These are phyloP conservation scores for Ctenopoma kingsleyae DNA, from an alignment of 2,797 vertebrate genomes.

Conservation along the genomic window DNA sequence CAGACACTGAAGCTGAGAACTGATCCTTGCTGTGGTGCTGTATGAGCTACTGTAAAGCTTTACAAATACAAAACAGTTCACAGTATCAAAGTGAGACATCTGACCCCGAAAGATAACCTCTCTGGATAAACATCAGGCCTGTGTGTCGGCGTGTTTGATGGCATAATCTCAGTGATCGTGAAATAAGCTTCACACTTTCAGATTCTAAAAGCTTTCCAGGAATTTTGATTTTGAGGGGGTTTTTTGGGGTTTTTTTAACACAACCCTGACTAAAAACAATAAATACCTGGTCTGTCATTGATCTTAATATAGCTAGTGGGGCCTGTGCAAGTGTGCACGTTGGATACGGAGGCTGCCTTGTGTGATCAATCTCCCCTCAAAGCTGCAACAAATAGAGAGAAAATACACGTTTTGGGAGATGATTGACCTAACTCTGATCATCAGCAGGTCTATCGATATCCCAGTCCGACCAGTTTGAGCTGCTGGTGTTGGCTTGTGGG, in stretches of 20 bases:
- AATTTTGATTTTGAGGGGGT: neutral
- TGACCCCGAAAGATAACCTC: conserved; percentile 48
- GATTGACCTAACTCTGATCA: conserved; percentile 37
- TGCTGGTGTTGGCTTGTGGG: conserved; percentile 57
- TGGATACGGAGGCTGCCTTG: neutral
- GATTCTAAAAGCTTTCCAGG: conserved; percentile 10
- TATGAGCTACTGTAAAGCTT: conserved; percentile 42
- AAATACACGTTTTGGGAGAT: conserved; percentile 34
- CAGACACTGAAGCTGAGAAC: conserved; percentile 35
- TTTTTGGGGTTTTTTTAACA: neutral
- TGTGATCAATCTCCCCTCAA: conserved; percentile 7
- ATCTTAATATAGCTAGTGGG: conserved; percentile 25
- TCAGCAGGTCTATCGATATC: conserved; percentile 53
- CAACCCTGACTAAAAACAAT: conserved; percentile 1
- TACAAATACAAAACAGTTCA: conserved; percentile 8
- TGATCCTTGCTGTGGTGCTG: conserved; percentile 22
- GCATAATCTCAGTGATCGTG: conserved; percentile 13
- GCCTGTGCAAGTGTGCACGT: conserved; percentile 13
- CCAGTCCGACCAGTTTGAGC: conserved; percentile 36
- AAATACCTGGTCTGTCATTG: conserved; percentile 4
- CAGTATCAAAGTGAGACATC: conserved; percentile 40
- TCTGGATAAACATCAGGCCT: conserved; percentile 36
- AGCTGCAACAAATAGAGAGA: conserved; percentile 30
- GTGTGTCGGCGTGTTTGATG: conserved; percentile 25
- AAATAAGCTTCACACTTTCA: conserved; percentile 26